Evolutionary conservation across 2,113 vertebrate genomes (phyloP).

Genomic region (Fulmarus glacialis): DNA sequence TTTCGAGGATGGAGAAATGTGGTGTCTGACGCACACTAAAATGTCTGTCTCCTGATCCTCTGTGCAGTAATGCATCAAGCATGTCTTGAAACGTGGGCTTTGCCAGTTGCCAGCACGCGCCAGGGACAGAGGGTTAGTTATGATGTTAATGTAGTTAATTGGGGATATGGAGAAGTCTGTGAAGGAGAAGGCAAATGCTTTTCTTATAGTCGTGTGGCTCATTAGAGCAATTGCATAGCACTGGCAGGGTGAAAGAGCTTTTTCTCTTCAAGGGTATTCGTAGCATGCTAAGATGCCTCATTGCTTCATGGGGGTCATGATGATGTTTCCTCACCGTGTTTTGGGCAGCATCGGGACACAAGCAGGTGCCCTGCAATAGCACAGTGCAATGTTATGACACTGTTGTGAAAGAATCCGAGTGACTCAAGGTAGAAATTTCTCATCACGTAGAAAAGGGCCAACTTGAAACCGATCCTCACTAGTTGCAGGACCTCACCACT

Average conservation of each 20-base stretch:
- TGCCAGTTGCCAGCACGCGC: neutral
- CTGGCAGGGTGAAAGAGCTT: neutral
- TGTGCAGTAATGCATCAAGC: neutral
- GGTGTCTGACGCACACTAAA: slow-evolving; percentile 39
- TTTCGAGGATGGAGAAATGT: slow-evolving; percentile 62
- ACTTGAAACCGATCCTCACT: neutral
- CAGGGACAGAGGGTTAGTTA: neutral
- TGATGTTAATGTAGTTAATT: neutral
- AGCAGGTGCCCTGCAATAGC: slow-evolving; percentile 15
- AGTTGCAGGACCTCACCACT: neutral
- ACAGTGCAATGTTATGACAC: neutral
- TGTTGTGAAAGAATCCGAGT: neutral
- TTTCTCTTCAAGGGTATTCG: neutral
- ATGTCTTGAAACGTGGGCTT: neutral
- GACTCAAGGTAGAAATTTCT: slow-evolving; percentile 42
- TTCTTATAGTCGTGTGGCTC: neutral
- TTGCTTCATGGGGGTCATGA: neutral
- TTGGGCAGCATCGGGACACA: neutral
- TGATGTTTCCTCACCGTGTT: neutral
- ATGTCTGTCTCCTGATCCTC: slow-evolving; percentile 29
- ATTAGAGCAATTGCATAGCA: neutral
- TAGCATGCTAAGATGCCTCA: neutral
- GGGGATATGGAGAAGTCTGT: neutral
- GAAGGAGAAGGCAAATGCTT: slow-evolving; percentile 32
- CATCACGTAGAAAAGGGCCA: neutral